phyloP scores from a whole-genome alignment of 2,113 vertebrate genomes.

The Zapus hudsonius region DNA sequence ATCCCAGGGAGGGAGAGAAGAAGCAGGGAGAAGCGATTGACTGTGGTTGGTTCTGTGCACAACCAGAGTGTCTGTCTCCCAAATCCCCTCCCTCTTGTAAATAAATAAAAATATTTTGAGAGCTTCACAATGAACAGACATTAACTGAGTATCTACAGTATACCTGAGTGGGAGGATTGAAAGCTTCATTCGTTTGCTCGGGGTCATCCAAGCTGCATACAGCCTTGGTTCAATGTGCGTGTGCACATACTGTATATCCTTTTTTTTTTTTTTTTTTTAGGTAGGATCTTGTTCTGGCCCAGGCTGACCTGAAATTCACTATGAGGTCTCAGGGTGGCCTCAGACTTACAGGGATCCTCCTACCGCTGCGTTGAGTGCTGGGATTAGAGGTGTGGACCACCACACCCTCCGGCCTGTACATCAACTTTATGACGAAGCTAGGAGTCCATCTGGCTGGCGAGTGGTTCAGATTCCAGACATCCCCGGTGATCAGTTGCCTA shows the following conservation, averaged over 20 bases:
- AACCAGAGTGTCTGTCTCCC: too few relatives aligned
- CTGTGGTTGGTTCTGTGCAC: not conserved
- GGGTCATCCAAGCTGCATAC: rapidly evolving
- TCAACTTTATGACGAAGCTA: not conserved
- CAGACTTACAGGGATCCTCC: too few relatives aligned
- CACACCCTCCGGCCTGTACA: too few relatives aligned
- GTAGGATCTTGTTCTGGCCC: too few relatives aligned
- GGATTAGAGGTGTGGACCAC: too few relatives aligned
- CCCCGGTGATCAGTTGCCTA: not conserved
- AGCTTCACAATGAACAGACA: not conserved
- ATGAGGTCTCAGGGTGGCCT: too few relatives aligned
- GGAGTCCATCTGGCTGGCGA: not conserved
- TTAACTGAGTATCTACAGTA: rapidly evolving
- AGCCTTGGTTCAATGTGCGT: rapidly evolving
- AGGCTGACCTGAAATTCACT: too few relatives aligned
- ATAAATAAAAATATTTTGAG: too few relatives aligned
- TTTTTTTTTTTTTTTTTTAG: too few relatives aligned
- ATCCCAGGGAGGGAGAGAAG: not conserved
- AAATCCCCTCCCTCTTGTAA: too few relatives aligned
- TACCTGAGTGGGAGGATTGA: not conserved
- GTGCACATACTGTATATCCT: rapidly evolving
- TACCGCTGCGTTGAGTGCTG: too few relatives aligned
- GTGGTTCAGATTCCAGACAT: not conserved
- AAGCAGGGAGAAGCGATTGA: rapidly evolving
- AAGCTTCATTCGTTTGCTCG: not conserved